Evolutionary conservation across 2,888 invertebrate species (phyloP).

Genomic region (Mimachlamys varia): DNA sequence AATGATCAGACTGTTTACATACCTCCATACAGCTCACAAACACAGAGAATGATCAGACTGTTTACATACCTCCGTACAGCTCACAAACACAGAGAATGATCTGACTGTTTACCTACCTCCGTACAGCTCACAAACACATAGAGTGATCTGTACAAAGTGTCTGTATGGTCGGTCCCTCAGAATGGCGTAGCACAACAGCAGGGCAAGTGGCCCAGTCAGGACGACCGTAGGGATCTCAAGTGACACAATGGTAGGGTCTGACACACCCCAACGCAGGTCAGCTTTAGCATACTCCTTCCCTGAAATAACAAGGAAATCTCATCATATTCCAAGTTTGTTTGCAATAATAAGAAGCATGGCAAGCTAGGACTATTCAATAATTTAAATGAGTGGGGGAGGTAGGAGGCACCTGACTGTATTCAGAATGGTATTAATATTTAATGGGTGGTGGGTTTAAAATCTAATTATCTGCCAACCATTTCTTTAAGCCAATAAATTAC

Average conservation of each 20-base stretch:
- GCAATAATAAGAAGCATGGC: too few species aligned
- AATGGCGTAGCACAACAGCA: slow-evolving; percentile 73
- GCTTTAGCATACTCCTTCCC: slow-evolving; percentile 80
- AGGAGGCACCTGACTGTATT: too few species aligned
- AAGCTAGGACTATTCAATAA: too few species aligned
- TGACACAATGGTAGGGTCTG: slow-evolving; percentile 78
- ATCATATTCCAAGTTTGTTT: too few species aligned
- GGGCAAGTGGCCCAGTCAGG: slow-evolving; percentile 69
- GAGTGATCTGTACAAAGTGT: slow-evolving; percentile 76
- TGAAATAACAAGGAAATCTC: slow-evolving; percentile 53
- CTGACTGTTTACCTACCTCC: slow-evolving; percentile 73
- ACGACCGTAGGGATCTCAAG: slow-evolving; percentile 77
- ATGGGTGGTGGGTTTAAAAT: too few species aligned
- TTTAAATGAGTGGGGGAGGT: too few species aligned
- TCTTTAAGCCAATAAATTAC: too few species aligned
- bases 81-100: slow-evolving; percentile 78
- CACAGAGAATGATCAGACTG: slow-evolving; percentile 76
- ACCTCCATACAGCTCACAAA: slow-evolving; percentile 80
- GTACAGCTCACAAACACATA: slow-evolving; percentile 79
- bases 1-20: slow-evolving; percentile 70
- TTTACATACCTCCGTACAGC: slow-evolving; percentile 79
- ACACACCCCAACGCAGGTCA: slow-evolving; percentile 78
- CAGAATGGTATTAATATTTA: too few species aligned
- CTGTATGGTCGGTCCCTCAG: slow-evolving; percentile 67
- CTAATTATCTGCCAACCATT: too few species aligned